A percentile compares a stretch with the other conserved stretches of the same genome.
Evolutionary conservation across 1,140 invertebrate genomes (phyloP).

Genomic region (Liolophura sinensis): DNA sequence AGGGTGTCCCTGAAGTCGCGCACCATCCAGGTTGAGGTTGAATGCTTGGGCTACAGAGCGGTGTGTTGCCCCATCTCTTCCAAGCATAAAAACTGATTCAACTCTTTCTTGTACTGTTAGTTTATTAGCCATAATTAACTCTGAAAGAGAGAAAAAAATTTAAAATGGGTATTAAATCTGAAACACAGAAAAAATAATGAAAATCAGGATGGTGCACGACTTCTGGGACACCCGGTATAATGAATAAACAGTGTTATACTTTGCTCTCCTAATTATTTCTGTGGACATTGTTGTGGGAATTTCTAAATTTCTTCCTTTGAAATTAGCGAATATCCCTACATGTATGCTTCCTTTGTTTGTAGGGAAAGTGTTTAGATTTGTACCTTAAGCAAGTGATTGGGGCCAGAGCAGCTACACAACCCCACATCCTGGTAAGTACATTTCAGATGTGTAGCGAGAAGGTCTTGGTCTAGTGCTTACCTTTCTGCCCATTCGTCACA

Average conservation of each 20-base stretch:
- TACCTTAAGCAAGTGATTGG: constrained; percentile 82
- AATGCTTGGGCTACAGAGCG: too few relatives aligned
- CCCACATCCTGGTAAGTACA: constrained; percentile 66
- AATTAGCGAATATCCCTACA: constrained; percentile 5
- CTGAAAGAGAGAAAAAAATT: too few relatives aligned
- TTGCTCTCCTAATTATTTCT: not conserved
- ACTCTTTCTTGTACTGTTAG: too few relatives aligned
- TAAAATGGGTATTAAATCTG: too few relatives aligned
- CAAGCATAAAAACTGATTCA: too few relatives aligned
- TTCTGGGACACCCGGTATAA: not conserved
- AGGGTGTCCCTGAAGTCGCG: too few relatives aligned
- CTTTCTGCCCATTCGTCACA: not conserved
- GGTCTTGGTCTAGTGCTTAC: not conserved
- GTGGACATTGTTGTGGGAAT: not conserved
- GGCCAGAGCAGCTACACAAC: constrained; percentile 75
- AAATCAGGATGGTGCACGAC: too few relatives aligned
- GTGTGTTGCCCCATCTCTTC: too few relatives aligned
- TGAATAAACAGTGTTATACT: constrained; percentile 3
- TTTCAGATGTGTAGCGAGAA: not conserved
- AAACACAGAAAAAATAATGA: too few relatives aligned
- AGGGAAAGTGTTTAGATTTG: constrained; percentile 70
- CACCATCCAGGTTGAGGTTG: too few relatives aligned
- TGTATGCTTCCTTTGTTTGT: constrained; percentile 15
- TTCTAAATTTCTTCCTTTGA: not conserved
- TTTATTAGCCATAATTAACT: too few relatives aligned